These are phyloP conservation scores for Sarcophaga rosellei DNA, from an alignment of 2,888 invertebrate species.

Conservation along the genomic window DNA sequence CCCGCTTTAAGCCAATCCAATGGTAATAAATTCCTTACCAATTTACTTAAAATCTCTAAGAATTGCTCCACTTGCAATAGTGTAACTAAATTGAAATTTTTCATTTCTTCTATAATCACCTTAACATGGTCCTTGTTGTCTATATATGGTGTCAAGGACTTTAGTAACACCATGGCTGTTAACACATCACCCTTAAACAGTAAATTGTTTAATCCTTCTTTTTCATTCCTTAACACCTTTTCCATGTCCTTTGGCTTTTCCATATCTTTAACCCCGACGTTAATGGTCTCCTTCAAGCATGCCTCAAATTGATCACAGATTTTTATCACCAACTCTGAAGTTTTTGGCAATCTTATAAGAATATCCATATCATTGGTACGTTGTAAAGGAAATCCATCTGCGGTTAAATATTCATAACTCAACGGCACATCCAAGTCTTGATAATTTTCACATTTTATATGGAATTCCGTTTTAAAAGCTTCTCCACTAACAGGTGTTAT, in stretches of 20 bases:
- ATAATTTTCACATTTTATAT: slow-evolving; percentile 68
- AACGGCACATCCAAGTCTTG: slow-evolving; percentile 67
- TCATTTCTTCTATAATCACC: slow-evolving; percentile 47
- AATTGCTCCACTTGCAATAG: slow-evolving; percentile 70
- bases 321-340: slow-evolving; percentile 47
- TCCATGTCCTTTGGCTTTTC: slow-evolving; percentile 14
- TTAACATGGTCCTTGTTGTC: slow-evolving; percentile 27
- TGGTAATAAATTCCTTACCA: slow-evolving; percentile 55
- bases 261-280: slow-evolving; percentile 61
- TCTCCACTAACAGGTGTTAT: slow-evolving; percentile 65
- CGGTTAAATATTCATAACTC: slow-evolving; percentile 62
- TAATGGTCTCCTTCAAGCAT: slow-evolving; percentile 58
- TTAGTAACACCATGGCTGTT: slow-evolving; percentile 59
- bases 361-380: slow-evolving; percentile 60
- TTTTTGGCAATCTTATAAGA: slow-evolving; percentile 46
- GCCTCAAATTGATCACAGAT: slow-evolving; percentile 71
- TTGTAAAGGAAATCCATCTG: slow-evolving; percentile 65
- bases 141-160: slow-evolving; percentile 42
- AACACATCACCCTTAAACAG: slow-evolving; percentile 61
- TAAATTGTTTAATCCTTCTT: slow-evolving; percentile 48
- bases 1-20: slow-evolving; percentile 59
- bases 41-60: slow-evolving; percentile 43
- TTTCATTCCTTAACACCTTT: slow-evolving; percentile 42
- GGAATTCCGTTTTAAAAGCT: slow-evolving; percentile 70
- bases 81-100: slow-evolving; percentile 48